Evolutionary conservation across 2,888 invertebrate genomes (phyloP).

Genomic region (Chloromyia formosa): DNA sequence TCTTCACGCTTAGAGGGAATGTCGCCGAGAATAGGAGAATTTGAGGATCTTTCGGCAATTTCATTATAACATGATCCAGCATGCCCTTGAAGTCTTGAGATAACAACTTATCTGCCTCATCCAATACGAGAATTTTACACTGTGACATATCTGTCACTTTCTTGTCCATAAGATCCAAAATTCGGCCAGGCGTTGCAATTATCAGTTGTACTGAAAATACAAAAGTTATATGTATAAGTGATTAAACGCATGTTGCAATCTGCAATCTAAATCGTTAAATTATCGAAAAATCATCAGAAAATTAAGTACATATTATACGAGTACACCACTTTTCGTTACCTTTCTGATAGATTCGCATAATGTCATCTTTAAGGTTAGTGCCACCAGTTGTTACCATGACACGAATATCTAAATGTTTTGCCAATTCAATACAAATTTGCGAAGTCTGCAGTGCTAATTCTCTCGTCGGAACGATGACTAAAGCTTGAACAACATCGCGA

Average conservation of each 20-base stretch:
- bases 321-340: constrained; percentile 68
- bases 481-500: constrained; percentile 94
- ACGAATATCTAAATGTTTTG: constrained; percentile 96
- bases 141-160: constrained; percentile 92
- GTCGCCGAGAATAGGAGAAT: constrained; percentile 99
- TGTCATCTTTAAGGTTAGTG: constrained; percentile 96
- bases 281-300: neutral
- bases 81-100: constrained; percentile 99
- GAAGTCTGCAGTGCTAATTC: constrained; percentile 99
- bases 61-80: constrained; percentile 94
- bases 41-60: constrained; percentile 94
- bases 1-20: constrained; percentile 97
- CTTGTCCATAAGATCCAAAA: constrained; percentile 99
- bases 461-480: constrained; percentile 98
- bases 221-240: too few relatives aligned
- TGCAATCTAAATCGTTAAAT: neutral
- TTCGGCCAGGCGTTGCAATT: constrained; percentile 98
- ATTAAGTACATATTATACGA: too few relatives aligned
- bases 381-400: constrained; percentile 99
- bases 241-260: neutral
- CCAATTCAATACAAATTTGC: constrained; percentile 98
- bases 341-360: constrained; percentile 99
- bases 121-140: constrained; percentile 96
- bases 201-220: constrained; percentile 91
- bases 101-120: constrained; percentile 98